Conservation (phyloP, 1,140 invertebrate genomes). For the Drosophila rhopaloa region DNA sequence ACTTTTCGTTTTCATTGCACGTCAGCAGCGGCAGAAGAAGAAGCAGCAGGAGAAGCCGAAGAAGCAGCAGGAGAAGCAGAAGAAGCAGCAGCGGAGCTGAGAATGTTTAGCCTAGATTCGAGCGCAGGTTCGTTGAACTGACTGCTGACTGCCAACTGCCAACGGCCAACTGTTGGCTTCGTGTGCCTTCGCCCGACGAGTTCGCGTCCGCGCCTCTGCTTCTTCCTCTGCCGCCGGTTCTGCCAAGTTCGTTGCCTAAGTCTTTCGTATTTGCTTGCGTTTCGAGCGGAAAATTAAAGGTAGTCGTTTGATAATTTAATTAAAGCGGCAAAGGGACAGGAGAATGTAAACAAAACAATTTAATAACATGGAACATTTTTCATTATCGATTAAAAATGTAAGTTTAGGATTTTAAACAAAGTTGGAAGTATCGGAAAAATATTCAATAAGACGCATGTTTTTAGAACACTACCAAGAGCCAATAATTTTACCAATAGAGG, state of each 20-base stretch:
- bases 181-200: constrained; percentile 12
- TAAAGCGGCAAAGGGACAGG: not conserved
- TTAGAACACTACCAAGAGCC: too few relatives aligned
- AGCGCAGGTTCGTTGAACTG: constrained; percentile 84
- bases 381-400: too few relatives aligned
- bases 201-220: constrained; percentile 13
- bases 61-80: not conserved
- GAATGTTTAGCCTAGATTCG: constrained; percentile 85
- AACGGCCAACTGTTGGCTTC: constrained; percentile 15
- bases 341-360: not conserved
- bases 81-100: constrained; percentile 58
- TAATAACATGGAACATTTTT: too few relatives aligned
- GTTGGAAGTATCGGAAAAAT: too few relatives aligned
- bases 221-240: constrained; percentile 37
- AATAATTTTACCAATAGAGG: too few relatives aligned
- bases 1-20: constrained; percentile 85
- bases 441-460: too few relatives aligned
- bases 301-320: constrained; percentile 11
- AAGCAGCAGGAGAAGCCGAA: constrained; percentile 1
- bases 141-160: constrained; percentile 17
- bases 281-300: constrained; percentile 21
- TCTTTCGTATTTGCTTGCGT: constrained; percentile 57
- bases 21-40: constrained; percentile 54
- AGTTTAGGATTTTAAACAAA: too few relatives aligned
- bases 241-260: constrained; percentile 72